Evolutionary conservation across 2,113 vertebrate species (phyloP).

Genomic region (Mesocricetus auratus): DNA sequence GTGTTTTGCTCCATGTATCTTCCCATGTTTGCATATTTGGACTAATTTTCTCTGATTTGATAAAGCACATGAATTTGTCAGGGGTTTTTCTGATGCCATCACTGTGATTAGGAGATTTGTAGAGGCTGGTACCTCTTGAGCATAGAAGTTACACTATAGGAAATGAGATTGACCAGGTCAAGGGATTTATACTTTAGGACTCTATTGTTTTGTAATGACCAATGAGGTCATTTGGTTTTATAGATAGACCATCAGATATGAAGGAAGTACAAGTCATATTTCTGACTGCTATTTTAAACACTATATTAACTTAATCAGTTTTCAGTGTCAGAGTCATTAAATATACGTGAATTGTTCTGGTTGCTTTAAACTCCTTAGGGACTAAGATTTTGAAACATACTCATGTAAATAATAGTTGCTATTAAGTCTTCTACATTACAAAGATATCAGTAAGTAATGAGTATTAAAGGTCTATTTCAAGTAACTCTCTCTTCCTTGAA

Average conservation of each 20-base stretch:
- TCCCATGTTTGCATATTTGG: not conserved
- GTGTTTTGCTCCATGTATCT: not conserved
- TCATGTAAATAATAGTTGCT: not conserved
- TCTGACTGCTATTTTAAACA: slow-evolving; percentile 51
- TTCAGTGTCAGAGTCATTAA: not conserved
- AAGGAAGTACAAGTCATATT: slow-evolving; percentile 45
- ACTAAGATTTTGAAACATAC: slow-evolving; percentile 11
- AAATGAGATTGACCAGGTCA: slow-evolving; percentile 65
- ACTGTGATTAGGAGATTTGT: slow-evolving; percentile 50
- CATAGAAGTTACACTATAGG: slow-evolving; percentile 56
- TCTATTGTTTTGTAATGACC: slow-evolving; percentile 60
- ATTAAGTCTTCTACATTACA: not conserved
- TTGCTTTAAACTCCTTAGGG: not conserved
- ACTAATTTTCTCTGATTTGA: slow-evolving; percentile 38
- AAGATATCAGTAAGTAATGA: not conserved
- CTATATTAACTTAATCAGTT: slow-evolving; percentile 39
- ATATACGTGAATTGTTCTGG: slow-evolving; percentile 7
- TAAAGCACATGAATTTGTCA: slow-evolving; percentile 35
- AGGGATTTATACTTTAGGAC: slow-evolving; percentile 46
- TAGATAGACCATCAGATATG: slow-evolving; percentile 30
- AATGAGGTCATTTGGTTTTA: slow-evolving; percentile 48
- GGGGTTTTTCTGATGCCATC: slow-evolving; percentile 42
- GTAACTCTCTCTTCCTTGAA: not conserved
- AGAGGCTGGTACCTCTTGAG: slow-evolving; percentile 31
- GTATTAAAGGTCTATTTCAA: not conserved